Conservation (phyloP, 1,140 invertebrate genomes). For the Agraylea sexmaculata region DNA sequence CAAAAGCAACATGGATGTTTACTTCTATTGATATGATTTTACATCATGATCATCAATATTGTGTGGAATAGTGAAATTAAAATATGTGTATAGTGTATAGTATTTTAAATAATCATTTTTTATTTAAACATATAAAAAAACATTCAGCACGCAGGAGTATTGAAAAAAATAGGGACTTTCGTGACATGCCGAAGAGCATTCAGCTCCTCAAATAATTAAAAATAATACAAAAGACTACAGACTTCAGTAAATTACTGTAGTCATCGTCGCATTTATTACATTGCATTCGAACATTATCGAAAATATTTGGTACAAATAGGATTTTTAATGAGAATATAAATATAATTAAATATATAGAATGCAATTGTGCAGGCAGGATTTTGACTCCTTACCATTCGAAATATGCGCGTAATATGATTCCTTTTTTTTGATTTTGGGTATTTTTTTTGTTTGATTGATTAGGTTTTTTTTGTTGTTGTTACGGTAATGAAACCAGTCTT, state of each 20-base stretch:
- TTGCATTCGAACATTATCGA: constrained; percentile 3
- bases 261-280: no score
- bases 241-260: no score
- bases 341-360: not conserved
- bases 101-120: no score
- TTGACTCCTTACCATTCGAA: constrained; percentile 22
- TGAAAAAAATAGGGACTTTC: constrained; percentile 13
- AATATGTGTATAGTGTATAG: no score
- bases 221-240: no score
- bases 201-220: no score
- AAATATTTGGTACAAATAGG: constrained; percentile 3
- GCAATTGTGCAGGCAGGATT: constrained; percentile 20
- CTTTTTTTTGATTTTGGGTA: no score
- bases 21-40: no score
- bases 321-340: not conserved
- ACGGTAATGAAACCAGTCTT: constrained; percentile 23
- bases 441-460: constrained; percentile 23
- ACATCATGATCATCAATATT: no score
- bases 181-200: constrained; percentile 16
- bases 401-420: constrained; percentile 22
- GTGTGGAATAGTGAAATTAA: no score
- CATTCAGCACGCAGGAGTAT: constrained; percentile 23
- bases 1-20: no score
- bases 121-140: no score
- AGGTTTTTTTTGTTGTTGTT: constrained; percentile 20